A percentile compares a stretch with the other conserved stretches of the same genome.
These are phyloP conservation scores for Dromiciops gliroides DNA, from an alignment of 2,113 vertebrate genomes.

Conservation along the genomic window DNA sequence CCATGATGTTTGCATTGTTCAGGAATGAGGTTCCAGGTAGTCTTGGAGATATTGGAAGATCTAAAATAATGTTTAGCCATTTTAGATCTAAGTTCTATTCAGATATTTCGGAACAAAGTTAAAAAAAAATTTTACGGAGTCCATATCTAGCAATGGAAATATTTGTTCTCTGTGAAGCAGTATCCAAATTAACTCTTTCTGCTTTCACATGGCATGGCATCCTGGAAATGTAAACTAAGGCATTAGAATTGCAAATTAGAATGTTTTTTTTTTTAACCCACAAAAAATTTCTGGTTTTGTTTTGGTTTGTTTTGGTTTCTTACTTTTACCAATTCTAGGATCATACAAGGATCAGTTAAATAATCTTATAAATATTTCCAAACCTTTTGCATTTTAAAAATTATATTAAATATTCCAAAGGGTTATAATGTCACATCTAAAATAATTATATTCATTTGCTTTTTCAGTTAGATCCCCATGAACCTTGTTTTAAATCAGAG, in stretches of 20 bases:
- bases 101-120: background rate
- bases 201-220: too few relatives aligned
- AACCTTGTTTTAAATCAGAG: background rate
- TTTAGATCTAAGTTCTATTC: background rate
- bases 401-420: background rate
- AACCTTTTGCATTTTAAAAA: constrained; percentile 9
- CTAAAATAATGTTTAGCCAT: background rate
- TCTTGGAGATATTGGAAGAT: background rate
- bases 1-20: constrained; percentile 52
- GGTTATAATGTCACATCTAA: background rate
- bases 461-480: background rate
- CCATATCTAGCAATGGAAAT: background rate
- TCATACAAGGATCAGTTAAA: background rate
- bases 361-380: background rate
- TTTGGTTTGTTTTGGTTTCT: too few relatives aligned
- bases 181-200: background rate
- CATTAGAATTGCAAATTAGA: background rate
- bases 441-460: background rate
- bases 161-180: background rate
- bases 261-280: background rate
- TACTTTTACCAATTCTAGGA: background rate
- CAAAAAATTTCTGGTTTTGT: constrained; percentile 17
- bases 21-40: constrained; percentile 40
- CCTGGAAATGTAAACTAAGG: background rate
- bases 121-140: background rate